A percentile compares a stretch with the other conserved stretches of the same genome.
Evolutionary conservation across 2,888 invertebrate species (phyloP).

Genomic region (Microchrysa polita): DNA sequence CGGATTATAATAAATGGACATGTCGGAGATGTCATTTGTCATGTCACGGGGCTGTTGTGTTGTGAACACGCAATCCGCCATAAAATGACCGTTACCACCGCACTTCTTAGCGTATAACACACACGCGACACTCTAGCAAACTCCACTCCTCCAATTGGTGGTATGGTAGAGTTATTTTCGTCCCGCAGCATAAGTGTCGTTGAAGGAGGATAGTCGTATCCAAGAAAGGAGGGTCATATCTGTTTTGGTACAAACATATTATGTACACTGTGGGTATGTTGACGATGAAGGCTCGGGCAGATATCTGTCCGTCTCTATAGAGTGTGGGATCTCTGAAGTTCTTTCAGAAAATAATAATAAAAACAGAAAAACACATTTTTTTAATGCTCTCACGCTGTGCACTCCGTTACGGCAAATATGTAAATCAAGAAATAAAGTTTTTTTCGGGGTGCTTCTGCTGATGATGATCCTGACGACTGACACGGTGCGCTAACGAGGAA

Average conservation of each 20-base stretch:
- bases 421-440: slow-evolving; percentile 21
- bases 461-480: slow-evolving; percentile 31
- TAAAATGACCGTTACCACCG: slow-evolving; percentile 36
- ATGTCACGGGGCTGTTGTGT: slow-evolving; percentile 40
- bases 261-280: not conserved
- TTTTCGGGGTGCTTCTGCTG: slow-evolving; percentile 30
- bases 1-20: slow-evolving; percentile 43
- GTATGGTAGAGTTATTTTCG: not conserved
- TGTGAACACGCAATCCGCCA: slow-evolving; percentile 45
- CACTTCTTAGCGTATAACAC: slow-evolving; percentile 32
- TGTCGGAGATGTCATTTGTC: slow-evolving; percentile 46
- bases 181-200: not conserved
- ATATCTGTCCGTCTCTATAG: not conserved
- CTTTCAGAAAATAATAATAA: not conserved
- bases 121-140: slow-evolving; percentile 42
- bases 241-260: not conserved
- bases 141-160: slow-evolving; percentile 33
- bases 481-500: slow-evolving; percentile 29
- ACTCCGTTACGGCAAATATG: slow-evolving; percentile 32
- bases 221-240: slow-evolving; percentile 26
- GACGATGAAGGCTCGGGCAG: not conserved
- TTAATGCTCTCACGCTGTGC: slow-evolving; percentile 36
- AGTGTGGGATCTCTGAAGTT: slow-evolving; percentile 10
- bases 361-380: slow-evolving; percentile 8
- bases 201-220: not conserved